A percentile compares a stretch with the other conserved stretches of the same genome.
These are phyloP conservation scores for Cichladusa arquata DNA, from an alignment of 2,113 vertebrate species.

Conservation along the genomic window DNA sequence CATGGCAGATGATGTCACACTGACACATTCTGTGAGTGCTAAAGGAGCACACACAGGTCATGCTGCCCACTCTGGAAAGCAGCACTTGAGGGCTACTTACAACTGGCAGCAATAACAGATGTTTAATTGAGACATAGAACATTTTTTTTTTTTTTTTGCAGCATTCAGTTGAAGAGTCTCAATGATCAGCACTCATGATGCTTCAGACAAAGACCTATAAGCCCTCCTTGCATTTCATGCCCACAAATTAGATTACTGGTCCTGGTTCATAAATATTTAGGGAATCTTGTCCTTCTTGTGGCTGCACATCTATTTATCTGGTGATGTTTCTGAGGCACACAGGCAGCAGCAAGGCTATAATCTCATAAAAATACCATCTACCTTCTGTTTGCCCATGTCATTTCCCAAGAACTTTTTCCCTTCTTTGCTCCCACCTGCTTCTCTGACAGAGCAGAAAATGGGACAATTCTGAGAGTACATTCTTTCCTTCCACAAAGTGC, in stretches of 20 bases:
- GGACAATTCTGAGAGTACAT: neutral
- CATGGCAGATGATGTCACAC: neutral
- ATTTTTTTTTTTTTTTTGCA: neutral
- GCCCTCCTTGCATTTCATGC: neutral
- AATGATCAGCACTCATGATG: neutral
- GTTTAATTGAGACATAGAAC: neutral
- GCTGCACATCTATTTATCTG: neutral
- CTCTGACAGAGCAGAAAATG: neutral
- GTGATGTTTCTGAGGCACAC: neutral
- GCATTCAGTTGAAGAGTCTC: neutral
- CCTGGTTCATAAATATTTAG: slow-evolving; percentile 19
- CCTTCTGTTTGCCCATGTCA: neutral
- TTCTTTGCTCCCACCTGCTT: neutral
- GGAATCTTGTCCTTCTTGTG: neutral
- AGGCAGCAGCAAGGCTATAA: neutral
- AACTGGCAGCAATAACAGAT: neutral
- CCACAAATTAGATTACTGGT: neutral
- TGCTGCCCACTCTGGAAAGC: neutral
- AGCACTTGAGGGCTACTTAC: neutral
- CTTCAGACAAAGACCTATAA: neutral
- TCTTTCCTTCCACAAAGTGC: neutral
- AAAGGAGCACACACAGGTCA: neutral
- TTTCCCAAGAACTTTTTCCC: neutral
- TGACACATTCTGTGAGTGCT: neutral
- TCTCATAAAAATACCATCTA: neutral